Conservation (phyloP, 2,113 vertebrate species). For the Helogale parvula region DNA sequence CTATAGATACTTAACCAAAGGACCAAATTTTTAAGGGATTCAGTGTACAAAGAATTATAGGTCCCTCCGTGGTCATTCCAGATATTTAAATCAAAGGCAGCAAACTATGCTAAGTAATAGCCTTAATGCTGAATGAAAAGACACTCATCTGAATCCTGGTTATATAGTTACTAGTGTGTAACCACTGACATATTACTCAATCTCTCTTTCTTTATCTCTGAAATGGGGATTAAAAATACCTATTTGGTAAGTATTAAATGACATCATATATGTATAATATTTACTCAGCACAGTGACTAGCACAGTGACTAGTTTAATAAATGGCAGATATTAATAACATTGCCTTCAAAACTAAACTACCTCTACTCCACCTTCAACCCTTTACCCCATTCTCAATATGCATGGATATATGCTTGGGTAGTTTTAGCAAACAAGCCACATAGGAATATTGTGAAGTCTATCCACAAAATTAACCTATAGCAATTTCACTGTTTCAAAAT, state of each 20-base stretch:
- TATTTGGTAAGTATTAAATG: constrained; percentile 4
- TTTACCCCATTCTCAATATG: background rate
- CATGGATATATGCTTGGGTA: background rate
- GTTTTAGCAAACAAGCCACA: constrained; percentile 27
- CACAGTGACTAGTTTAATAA: background rate
- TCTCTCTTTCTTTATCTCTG: background rate
- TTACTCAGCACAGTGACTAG: background rate
- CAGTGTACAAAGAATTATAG: constrained; percentile 23
- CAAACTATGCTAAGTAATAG: background rate
- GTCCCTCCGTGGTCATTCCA: background rate
- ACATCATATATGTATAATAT: background rate
- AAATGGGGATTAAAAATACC: constrained; percentile 26
- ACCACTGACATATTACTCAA: background rate
- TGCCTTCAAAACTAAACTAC: constrained; percentile 26
- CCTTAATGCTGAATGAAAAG: constrained; percentile 5
- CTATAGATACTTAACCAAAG: constrained; percentile 18
- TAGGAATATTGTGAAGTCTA: background rate
- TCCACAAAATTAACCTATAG: constrained; percentile 24
- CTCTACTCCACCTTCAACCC: background rate
- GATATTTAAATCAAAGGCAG: background rate
- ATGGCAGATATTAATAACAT: constrained; percentile 32
- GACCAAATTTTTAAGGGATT: background rate
- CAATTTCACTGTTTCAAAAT: constrained; percentile 51
- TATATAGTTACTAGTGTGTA: background rate
- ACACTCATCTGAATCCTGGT: background rate